Percentiles rank a stretch among this genome's conserved stretches.
Evolutionary conservation across 2,113 vertebrate species (phyloP).

Genomic region (Mirounga angustirostris): DNA sequence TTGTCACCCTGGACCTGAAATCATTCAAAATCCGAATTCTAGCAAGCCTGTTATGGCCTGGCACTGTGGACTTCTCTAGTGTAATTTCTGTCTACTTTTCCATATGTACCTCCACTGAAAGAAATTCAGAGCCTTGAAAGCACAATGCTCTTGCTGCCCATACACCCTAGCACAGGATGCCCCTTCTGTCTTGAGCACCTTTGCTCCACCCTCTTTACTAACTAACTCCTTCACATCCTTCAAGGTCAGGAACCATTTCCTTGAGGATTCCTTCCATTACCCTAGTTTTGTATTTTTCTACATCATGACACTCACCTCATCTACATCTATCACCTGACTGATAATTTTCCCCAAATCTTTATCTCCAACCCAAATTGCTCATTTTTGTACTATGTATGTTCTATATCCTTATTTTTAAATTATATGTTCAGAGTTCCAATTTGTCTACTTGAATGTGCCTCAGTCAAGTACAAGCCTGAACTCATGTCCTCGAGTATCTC

Average conservation of each 20-base stretch:
- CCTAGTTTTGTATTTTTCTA: background rate
- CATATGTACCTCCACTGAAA: background rate
- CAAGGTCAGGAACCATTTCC: background rate
- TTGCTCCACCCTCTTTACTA: background rate
- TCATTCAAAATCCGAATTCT: background rate
- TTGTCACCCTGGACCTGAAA: background rate
- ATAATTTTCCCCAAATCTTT: background rate
- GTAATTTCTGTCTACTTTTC: background rate
- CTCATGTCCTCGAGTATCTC: background rate
- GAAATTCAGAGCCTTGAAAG: background rate
- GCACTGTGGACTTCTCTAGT: background rate
- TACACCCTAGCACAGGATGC: background rate
- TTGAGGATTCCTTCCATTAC: background rate
- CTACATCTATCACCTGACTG: background rate
- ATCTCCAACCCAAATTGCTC: background rate
- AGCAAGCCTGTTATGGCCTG: background rate
- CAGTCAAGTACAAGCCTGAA: background rate
- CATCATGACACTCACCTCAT: background rate
- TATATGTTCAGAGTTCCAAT: background rate
- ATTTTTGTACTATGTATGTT: background rate
- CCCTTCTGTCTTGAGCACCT: background rate
- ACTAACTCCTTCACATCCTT: background rate
- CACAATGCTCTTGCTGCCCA: background rate
- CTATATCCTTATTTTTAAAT: background rate
- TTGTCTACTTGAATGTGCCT: background rate